These are phyloP conservation scores for Aquatica leii DNA, from an alignment of 2,888 invertebrate species.

Conservation along the genomic window DNA sequence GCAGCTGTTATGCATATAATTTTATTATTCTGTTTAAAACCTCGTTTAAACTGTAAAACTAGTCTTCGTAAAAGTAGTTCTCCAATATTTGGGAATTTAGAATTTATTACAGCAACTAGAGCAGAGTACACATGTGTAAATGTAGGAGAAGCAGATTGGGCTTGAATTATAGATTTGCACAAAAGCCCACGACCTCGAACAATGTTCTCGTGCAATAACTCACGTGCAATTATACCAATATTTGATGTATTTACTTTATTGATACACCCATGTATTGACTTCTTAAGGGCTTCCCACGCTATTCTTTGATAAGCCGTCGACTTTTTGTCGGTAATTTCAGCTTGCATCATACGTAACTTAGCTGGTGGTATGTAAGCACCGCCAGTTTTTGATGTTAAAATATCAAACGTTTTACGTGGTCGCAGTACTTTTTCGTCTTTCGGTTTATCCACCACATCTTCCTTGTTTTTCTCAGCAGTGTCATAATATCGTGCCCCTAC, in stretches of 20 bases:
- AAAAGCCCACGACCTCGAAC: slow-evolving; percentile 94
- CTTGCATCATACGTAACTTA: slow-evolving; percentile 93
- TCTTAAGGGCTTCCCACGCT: slow-evolving; percentile 98
- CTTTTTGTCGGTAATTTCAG: slow-evolving; percentile 94
- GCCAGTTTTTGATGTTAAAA: slow-evolving; percentile 84
- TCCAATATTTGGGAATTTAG: slow-evolving; percentile 97
- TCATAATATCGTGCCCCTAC: slow-evolving; percentile 55
- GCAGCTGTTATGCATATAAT: slow-evolving; percentile 87
- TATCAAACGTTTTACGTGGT: slow-evolving; percentile 67
- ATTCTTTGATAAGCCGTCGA: slow-evolving; percentile 94
- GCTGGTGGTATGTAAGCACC: slow-evolving; percentile 99
- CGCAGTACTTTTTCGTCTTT: slow-evolving; percentile 53
- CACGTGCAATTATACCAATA: slow-evolving; percentile 88
- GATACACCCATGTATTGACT: slow-evolving; percentile 96
- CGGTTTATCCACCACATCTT: slow-evolving; percentile 35
- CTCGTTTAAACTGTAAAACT: slow-evolving; percentile 92
- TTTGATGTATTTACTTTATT: slow-evolving; percentile 98
- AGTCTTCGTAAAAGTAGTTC: slow-evolving; percentile 89
- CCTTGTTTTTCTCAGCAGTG: slow-evolving; percentile 34
- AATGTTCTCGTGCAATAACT: slow-evolving; percentile 93
- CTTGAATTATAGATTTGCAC: slow-evolving; percentile 93
- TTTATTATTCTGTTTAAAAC: slow-evolving; percentile 94
- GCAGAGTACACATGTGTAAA: slow-evolving; percentile 98
- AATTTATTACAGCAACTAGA: slow-evolving; percentile 94
- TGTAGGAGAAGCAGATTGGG: slow-evolving; percentile 96